Evolutionary conservation across 2,113 vertebrate genomes (phyloP).

Genomic region (Entelurus aequoreus): DNA sequence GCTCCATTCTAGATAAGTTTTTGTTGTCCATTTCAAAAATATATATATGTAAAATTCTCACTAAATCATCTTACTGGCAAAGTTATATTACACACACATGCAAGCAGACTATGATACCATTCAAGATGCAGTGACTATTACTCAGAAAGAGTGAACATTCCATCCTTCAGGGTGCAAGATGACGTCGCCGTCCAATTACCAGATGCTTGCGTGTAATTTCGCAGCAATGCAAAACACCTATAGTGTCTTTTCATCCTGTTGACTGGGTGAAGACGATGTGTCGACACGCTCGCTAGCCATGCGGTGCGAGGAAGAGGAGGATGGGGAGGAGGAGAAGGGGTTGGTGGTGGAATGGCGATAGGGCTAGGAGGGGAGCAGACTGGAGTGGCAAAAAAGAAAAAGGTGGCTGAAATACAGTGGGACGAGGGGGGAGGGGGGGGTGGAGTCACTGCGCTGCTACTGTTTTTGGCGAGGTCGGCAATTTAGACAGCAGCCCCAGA

Average conservation of each 20-base stretch:
- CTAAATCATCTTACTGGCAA: no score
- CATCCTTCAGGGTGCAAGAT: slow-evolving; percentile 11
- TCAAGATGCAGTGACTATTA: not conserved
- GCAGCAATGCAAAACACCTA: slow-evolving; percentile 19
- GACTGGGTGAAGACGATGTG: slow-evolving; percentile 29
- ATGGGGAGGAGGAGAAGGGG: no score
- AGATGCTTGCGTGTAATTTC: slow-evolving; percentile 40
- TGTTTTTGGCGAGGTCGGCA: slow-evolving; percentile 54
- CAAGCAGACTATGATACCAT: not conserved
- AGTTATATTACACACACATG: no score
- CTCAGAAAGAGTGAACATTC: slow-evolving; percentile 24
- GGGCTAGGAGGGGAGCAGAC: slow-evolving; percentile 15
- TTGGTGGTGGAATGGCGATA: slow-evolving; percentile 29
- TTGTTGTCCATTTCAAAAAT: no score
- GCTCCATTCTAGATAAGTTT: no score
- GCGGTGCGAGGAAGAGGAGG: not conserved
- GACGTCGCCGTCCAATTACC: slow-evolving; percentile 16
- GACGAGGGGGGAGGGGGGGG: slow-evolving; percentile 1
- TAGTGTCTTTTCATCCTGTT: slow-evolving; percentile 31
- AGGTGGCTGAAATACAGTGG: slow-evolving; percentile 10
- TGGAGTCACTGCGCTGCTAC: slow-evolving; percentile 7
- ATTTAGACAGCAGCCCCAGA: slow-evolving; percentile 28
- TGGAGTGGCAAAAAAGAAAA: slow-evolving; percentile 11
- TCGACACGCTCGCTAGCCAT: slow-evolving; percentile 36
- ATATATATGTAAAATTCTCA: no score